phyloP scores from a whole-genome alignment of 2,888 invertebrate species.

The Autographa gamma region DNA sequence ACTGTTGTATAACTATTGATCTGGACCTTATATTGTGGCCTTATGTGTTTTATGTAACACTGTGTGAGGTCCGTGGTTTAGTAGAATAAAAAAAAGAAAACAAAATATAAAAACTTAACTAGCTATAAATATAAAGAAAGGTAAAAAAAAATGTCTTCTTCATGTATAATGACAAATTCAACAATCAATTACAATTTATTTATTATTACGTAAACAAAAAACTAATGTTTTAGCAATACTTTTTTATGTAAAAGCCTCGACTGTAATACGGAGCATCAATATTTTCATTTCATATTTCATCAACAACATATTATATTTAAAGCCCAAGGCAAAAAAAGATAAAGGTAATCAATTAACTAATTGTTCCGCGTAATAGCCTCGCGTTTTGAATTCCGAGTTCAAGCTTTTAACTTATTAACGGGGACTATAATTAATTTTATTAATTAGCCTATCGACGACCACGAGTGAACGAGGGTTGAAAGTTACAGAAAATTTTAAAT shows the following conservation, averaged over 20 bases:
- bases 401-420: slow-evolving; percentile 15
- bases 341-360: slow-evolving; percentile 27
- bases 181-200: too few relatives aligned
- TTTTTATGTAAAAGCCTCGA: too few relatives aligned
- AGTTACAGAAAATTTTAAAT: slow-evolving; percentile 5
- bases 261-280: too few relatives aligned
- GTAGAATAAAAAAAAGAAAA: too few relatives aligned
- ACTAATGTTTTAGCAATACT: too few relatives aligned
- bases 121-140: too few relatives aligned
- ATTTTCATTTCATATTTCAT: background rate
- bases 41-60: slow-evolving; percentile 3
- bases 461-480: background rate
- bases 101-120: too few relatives aligned
- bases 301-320: background rate
- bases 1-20: background rate
- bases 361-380: slow-evolving; percentile 16
- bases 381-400: slow-evolving; percentile 1
- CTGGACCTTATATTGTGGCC: background rate
- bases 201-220: too few relatives aligned
- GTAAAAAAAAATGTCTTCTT: too few relatives aligned
- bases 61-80: too few relatives aligned
- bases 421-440: slow-evolving; percentile 22
- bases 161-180: too few relatives aligned
- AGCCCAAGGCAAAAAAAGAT: background rate
- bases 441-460: slow-evolving; percentile 23